These are phyloP conservation scores for Karalla daura DNA, from an alignment of 2,797 vertebrate genomes.

Conservation along the genomic window DNA sequence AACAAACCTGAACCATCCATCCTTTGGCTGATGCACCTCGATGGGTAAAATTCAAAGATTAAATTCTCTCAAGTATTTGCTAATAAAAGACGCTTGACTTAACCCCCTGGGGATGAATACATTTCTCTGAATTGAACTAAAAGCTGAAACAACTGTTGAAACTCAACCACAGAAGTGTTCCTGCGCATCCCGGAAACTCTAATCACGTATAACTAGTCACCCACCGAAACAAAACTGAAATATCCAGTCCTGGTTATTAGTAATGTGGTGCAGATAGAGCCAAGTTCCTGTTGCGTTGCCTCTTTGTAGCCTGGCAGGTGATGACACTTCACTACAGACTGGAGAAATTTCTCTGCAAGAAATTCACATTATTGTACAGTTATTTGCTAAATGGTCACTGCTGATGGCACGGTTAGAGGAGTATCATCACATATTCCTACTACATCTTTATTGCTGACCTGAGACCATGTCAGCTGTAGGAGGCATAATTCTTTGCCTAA, in stretches of 20 bases:
- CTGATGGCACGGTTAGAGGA: neutral
- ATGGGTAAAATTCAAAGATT: neutral
- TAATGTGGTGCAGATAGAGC: neutral
- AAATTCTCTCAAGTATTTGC: neutral
- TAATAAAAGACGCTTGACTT: too few relatives aligned
- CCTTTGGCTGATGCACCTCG: too few relatives aligned
- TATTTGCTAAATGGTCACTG: too few relatives aligned
- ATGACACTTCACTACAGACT: neutral
- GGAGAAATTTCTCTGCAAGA: neutral
- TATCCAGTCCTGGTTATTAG: too few relatives aligned
- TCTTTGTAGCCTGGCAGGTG: neutral
- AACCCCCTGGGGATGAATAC: too few relatives aligned
- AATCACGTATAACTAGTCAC: neutral
- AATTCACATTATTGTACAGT: too few relatives aligned
- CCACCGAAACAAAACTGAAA: too few relatives aligned
- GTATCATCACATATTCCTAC: conserved; percentile 4
- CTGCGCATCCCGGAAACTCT: too few relatives aligned
- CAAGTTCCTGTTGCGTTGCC: neutral
- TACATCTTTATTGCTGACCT: conserved; percentile 11
- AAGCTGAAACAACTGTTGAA: neutral
- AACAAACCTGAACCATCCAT: too few relatives aligned
- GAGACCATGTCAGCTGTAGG: conserved; percentile 2
- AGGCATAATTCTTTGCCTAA: conserved; percentile 23
- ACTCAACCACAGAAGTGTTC: neutral
- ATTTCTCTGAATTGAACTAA: neutral